These are phyloP conservation scores for Magallana angulata DNA, from an alignment of 1,140 invertebrate species.

Conservation along the genomic window DNA sequence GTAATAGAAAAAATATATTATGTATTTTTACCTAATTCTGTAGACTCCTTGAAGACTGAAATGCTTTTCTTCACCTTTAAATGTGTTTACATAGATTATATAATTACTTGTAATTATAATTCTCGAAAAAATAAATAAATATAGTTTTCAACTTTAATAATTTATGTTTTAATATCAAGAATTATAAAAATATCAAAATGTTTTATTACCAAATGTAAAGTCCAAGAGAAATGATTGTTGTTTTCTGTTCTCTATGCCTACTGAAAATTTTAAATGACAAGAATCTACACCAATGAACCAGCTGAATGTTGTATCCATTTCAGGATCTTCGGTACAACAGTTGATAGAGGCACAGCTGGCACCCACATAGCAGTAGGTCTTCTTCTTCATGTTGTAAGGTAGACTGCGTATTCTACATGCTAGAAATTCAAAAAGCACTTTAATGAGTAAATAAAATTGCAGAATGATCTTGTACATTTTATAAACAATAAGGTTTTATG, in stretches of 20 bases:
- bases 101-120: too few species aligned
- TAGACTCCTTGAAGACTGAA: slow-evolving; percentile 25
- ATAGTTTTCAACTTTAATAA: too few species aligned
- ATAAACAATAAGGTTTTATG: background rate
- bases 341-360: slow-evolving; percentile 43
- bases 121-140: too few species aligned
- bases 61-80: background rate
- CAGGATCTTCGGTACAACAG: slow-evolving; percentile 48
- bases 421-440: background rate
- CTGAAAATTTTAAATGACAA: slow-evolving; percentile 37
- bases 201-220: slow-evolving; percentile 26
- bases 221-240: slow-evolving; percentile 43
- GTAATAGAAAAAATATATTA: too few species aligned
- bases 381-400: slow-evolving; percentile 34
- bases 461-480: background rate
- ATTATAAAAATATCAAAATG: background rate
- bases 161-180: background rate
- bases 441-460: background rate
- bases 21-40: background rate
- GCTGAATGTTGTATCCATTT: slow-evolving; percentile 39
- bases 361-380: slow-evolving; percentile 42
- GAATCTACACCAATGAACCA: slow-evolving; percentile 43
- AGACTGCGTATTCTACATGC: background rate
- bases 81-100: background rate
- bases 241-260: slow-evolving; percentile 53